Percentiles rank a stretch among this genome's conserved stretches.
Evolutionary conservation across 2,113 vertebrate species (phyloP).

Genomic region (Emydura subglobosa): DNA sequence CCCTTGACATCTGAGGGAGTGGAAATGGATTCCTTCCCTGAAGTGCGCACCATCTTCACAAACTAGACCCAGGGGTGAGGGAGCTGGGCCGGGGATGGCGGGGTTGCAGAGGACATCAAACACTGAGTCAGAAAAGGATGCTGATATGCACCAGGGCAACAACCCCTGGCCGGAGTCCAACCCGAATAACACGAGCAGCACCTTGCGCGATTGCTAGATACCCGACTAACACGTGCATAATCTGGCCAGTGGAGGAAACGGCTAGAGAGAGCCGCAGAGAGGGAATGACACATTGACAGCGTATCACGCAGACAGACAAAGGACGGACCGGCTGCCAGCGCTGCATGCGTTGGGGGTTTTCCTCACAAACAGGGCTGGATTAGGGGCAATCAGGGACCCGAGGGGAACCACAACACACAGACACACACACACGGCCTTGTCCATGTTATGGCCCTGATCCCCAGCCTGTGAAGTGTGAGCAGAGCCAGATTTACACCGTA

Average conservation of each 20-base stretch:
- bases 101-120: fast-evolving
- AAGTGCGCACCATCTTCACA: background rate
- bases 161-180: too few relatives aligned
- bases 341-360: background rate
- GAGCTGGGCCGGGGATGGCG: background rate
- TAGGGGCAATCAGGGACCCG: background rate
- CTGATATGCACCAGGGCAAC: background rate
- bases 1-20: constrained; percentile 30
- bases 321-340: background rate
- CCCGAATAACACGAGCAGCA: fast-evolving
- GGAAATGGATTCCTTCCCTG: constrained; percentile 52
- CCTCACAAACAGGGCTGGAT: background rate
- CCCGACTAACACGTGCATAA: too few relatives aligned
- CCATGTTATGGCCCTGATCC: too few relatives aligned
- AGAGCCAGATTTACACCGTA: too few relatives aligned
- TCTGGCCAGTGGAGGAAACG: background rate
- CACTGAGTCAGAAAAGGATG: background rate
- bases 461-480: too few relatives aligned
- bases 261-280: background rate
- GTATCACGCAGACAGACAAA: background rate
- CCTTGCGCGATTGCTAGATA: background rate
- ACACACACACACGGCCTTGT: too few relatives aligned
- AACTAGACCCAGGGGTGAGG: background rate
- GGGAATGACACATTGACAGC: too few relatives aligned
- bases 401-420: too few relatives aligned